Conservation (phyloP, 2,113 vertebrate species). For the Ceyx melanurus region DNA sequence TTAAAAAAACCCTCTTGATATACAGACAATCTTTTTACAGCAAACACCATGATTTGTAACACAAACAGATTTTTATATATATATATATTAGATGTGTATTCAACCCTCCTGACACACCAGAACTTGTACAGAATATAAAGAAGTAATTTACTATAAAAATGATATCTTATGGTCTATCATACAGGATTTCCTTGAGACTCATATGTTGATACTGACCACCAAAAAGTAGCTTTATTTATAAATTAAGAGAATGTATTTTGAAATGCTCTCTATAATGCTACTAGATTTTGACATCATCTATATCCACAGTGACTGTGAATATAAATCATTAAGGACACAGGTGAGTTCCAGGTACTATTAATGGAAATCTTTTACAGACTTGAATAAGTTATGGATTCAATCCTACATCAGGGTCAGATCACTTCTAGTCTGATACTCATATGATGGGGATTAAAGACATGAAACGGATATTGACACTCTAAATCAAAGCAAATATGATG, state of each 20-base stretch:
- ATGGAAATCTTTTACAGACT: background rate
- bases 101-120: background rate
- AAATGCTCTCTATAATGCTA: background rate
- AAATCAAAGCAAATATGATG: background rate
- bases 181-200: background rate
- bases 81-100: background rate
- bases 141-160: background rate
- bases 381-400: background rate
- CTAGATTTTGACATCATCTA: background rate
- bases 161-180: background rate
- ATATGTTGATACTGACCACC: background rate
- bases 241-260: constrained; percentile 58
- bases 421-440: background rate
- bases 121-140: background rate
- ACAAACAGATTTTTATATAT: background rate
- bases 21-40: background rate
- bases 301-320: background rate
- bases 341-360: background rate
- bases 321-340: background rate
- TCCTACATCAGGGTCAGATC: background rate
- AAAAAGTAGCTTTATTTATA: background rate
- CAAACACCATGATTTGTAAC: background rate
- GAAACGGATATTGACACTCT: background rate
- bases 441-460: background rate
- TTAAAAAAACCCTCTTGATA: background rate